phyloP scores from a whole-genome alignment of 92 coral and sea anemone genomes.

The Montipora capitata region DNA sequence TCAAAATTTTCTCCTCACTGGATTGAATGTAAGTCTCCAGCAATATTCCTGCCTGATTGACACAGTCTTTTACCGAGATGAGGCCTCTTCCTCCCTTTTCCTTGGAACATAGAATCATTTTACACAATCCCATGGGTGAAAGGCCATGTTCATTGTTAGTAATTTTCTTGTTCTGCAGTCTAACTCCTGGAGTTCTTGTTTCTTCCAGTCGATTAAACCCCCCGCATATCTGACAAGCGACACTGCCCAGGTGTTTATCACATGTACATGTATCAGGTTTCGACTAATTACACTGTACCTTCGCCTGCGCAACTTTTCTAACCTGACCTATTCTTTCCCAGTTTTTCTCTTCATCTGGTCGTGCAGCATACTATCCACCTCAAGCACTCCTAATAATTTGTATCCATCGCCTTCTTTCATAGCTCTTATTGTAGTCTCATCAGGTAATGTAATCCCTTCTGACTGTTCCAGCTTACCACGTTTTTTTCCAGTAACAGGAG shows the following conservation, averaged over 20 bases:
- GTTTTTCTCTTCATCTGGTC: neutral
- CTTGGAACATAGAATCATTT: neutral
- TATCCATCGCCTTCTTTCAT: no score
- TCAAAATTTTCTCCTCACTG: neutral
- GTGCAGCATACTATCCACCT: neutral
- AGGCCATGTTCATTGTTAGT: constrained; percentile 26
- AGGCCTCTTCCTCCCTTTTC: neutral
- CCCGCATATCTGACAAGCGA: neutral
- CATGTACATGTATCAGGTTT: neutral
- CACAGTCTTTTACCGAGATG: no score
- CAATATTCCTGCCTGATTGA: neutral
- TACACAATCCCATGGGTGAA: constrained; percentile 3
- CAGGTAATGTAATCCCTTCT: no score
- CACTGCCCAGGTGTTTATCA: constrained; percentile 21
- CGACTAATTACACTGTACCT: no score
- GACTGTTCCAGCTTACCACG: no score
- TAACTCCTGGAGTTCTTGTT: constrained; percentile 32
- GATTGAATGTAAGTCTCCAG: neutral
- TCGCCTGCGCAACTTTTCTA: no score
- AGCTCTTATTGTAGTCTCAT: no score
- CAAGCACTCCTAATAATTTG: neutral
- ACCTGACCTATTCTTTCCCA: constrained; percentile 8
- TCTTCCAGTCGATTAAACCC: constrained; percentile 7
- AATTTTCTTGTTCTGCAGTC: constrained; percentile 43
- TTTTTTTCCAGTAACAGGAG: no score